Evolutionary conservation across 2,888 invertebrate genomes (phyloP), one percentile per base, ranked within the genome.

Genomic region (Hirtodrosophila confusa): DNA sequence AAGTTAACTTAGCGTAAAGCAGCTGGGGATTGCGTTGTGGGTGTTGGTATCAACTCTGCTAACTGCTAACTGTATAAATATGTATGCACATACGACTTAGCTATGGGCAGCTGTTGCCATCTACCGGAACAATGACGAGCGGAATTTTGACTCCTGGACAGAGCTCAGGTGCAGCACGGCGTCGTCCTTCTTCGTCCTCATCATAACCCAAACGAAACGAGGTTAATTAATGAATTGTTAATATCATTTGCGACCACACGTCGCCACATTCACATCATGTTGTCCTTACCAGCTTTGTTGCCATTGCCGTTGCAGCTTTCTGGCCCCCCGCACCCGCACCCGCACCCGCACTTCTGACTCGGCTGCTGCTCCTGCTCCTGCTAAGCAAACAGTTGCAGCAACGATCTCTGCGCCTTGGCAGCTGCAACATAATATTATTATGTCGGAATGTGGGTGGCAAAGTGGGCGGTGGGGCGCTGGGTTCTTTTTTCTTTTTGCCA

Each of bases 171-270:
- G 58, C 33, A 27, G 27, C 45, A 17, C 17, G 35, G 27, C 39
- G 17, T 11, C 37, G 31, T 27, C 9, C 45, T 23, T 54, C 69
- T 68, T 63, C 54, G 39, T 47, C 35, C 47, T 58, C 77, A 62
- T 76, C 82, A 76, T 80, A 77, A 68, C 65, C 87, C 76, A 69
- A 86, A 78, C 75, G 80, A 79, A 88, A 88, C 78, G 80, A 87
- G 86, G 88, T 86, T 88, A 86, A 86, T 86, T 88, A 86, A 88
- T 86, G 86, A 86, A 86, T 88, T 86, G 78, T 86, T 86, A 87
- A 86, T 87, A 88, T 79, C 73, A 82, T 88, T 88, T 86, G 88
- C 77, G 83, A 77, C 83, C 85, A 88, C 88, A 86, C 85, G 74
- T 86, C 73, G 73, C 69, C 87, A 77, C 87, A 86, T 67, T 62